A percentile compares a stretch with the other conserved stretches of the same genome.
phyloP scores from a whole-genome alignment of 2,888 invertebrate genomes.

The Plagodis dolabraria region DNA sequence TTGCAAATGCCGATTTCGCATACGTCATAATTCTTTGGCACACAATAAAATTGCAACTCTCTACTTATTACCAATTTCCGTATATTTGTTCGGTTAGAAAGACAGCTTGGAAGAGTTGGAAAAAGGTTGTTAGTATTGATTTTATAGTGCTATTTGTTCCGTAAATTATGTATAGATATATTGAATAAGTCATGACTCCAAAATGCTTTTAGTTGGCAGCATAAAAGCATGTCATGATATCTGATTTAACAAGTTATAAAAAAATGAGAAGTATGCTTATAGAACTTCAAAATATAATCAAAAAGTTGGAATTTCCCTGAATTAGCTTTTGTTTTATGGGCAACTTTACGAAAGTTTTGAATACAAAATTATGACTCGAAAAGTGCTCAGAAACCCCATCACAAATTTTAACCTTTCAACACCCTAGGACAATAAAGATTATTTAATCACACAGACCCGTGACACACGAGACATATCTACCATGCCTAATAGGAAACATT shows the following conservation, averaged over 20 bases:
- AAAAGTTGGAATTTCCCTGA: too few species aligned
- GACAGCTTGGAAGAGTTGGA: slow-evolving; percentile 40
- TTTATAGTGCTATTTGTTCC: slow-evolving; percentile 9
- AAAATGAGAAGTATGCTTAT: too few species aligned
- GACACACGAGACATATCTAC: slow-evolving; percentile 56
- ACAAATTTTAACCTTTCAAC: slow-evolving; percentile 46
- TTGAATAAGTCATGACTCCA: too few species aligned
- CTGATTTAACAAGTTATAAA: too few species aligned
- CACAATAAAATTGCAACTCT: slow-evolving; percentile 81
- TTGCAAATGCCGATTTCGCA: slow-evolving; percentile 81
- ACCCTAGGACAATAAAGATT: slow-evolving; percentile 43
- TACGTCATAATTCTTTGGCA: slow-evolving; percentile 82
- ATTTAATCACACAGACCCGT: slow-evolving; percentile 46
- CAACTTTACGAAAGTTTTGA: too few species aligned
- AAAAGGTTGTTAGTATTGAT: slow-evolving; percentile 36
- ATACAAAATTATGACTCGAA: not conserved
- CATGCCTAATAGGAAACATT: slow-evolving; percentile 70
- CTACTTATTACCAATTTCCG: slow-evolving; percentile 69
- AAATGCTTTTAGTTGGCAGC: too few species aligned
- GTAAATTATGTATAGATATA: too few species aligned
- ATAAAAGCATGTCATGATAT: too few species aligned
- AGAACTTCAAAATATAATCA: too few species aligned
- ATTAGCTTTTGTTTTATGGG: too few species aligned
- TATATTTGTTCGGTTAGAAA: slow-evolving; percentile 58
- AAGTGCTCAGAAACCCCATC: slow-evolving; percentile 5